These are phyloP conservation scores for Pterois miles DNA, from an alignment of 2,797 vertebrate species.

Conservation along the genomic window DNA sequence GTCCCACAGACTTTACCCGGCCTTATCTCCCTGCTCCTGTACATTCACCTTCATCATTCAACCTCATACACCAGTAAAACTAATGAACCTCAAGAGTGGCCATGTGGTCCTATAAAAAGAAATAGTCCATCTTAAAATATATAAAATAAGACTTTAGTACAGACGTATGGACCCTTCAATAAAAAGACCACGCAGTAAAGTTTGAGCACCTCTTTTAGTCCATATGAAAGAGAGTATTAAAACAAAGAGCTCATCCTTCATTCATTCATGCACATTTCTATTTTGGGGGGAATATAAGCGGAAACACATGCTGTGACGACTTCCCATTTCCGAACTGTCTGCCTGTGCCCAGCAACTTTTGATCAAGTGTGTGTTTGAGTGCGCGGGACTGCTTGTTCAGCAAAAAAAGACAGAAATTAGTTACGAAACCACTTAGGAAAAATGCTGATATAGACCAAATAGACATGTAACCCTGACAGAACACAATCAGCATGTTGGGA, in stretches of 20 bases:
- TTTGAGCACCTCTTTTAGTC: background rate
- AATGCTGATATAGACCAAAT: conserved; percentile 45
- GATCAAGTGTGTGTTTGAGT: conserved; percentile 48
- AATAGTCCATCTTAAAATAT: background rate
- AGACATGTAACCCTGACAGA: background rate
- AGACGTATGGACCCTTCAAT: background rate
- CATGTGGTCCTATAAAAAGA: background rate
- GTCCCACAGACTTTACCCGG: conserved; percentile 57
- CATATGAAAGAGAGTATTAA: conserved; percentile 9
- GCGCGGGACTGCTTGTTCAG: conserved; percentile 47
- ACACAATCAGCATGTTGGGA: conserved; percentile 25
- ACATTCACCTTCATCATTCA: conserved; percentile 58
- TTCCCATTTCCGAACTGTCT: conserved; percentile 74
- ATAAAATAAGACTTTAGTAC: background rate
- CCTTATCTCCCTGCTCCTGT: conserved; percentile 57
- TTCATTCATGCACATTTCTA: conserved; percentile 57
- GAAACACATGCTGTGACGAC: conserved; percentile 66
- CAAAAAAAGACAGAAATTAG: conserved; percentile 25
- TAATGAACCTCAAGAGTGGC: background rate
- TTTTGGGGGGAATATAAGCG: conserved; percentile 29
- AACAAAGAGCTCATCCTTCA: conserved; percentile 33
- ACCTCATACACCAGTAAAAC: conserved; percentile 39
- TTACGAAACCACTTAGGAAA: conserved; percentile 29
- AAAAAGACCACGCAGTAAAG: background rate
- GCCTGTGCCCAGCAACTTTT: conserved; percentile 48